Evolutionary conservation across 2,797 vertebrate species (phyloP).

Genomic region (Florisuga fusca): DNA sequence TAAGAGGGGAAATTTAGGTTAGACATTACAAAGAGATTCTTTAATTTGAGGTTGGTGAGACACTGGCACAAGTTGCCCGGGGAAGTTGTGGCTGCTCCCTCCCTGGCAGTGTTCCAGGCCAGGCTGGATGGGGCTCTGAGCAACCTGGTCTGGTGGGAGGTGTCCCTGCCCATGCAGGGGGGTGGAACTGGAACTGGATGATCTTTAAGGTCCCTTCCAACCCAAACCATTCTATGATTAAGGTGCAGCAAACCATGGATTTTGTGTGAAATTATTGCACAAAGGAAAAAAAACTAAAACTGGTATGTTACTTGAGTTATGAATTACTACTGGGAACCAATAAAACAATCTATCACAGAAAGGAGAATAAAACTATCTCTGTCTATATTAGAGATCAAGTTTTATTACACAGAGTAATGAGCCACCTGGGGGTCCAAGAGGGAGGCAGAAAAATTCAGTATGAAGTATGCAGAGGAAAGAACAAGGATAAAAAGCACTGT

Average conservation of each 20-base stretch:
- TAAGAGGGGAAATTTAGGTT: too few species aligned
- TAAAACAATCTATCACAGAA: not conserved
- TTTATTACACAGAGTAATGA: conserved; percentile 9
- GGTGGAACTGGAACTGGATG: too few species aligned
- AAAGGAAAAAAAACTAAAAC: not conserved
- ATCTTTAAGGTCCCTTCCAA: too few species aligned
- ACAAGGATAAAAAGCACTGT: not conserved
- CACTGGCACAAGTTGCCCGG: too few species aligned
- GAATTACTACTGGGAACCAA: not conserved
- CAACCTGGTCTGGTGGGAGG: too few species aligned
- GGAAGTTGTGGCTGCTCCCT: too few species aligned
- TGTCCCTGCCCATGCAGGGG: too few species aligned
- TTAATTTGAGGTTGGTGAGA: too few species aligned
- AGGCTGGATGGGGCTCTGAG: too few species aligned
- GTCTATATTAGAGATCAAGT: not conserved
- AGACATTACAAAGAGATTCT: too few species aligned
- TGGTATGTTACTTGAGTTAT: not conserved
- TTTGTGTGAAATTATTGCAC: not conserved
- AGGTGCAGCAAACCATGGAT: not conserved
- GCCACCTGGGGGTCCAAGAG: not conserved
- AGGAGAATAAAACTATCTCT: not conserved
- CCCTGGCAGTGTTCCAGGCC: too few species aligned
- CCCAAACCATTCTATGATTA: too few species aligned
- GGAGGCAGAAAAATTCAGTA: not conserved
- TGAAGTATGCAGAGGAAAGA: not conserved